Percentiles rank a stretch among this genome's conserved stretches.
These are phyloP conservation scores for Ptilodon capucinus DNA, from an alignment of 2,888 invertebrate species.

Conservation along the genomic window DNA sequence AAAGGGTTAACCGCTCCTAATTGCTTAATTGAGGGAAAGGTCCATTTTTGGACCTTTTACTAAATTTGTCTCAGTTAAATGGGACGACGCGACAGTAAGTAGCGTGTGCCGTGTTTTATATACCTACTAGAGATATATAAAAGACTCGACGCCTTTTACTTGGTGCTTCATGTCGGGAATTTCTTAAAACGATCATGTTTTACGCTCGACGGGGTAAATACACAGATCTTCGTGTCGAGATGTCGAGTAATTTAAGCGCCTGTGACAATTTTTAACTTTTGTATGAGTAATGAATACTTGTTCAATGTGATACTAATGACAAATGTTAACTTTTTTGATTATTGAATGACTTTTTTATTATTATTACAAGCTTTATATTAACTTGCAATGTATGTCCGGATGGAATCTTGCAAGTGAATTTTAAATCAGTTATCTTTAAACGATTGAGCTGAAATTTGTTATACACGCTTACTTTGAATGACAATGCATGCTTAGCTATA, in stretches of 20 bases:
- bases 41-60: conserved; percentile 49
- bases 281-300: too few species aligned
- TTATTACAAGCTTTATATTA: too few species aligned
- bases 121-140: conserved; percentile 6
- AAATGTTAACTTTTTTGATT: not conserved
- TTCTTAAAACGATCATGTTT: conserved; percentile 33
- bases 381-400: too few species aligned
- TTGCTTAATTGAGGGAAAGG: conserved; percentile 58
- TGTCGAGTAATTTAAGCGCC: conserved; percentile 1
- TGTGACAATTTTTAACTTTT: not conserved
- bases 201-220: conserved; percentile 11
- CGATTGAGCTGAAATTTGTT: too few species aligned
- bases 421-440: too few species aligned
- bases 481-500: too few species aligned
- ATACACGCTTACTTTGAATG: too few species aligned
- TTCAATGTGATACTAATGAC: not conserved
- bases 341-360: not conserved
- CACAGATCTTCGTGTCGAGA: conserved; percentile 1
- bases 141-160: conserved; percentile 5
- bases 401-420: too few species aligned
- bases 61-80: conserved; percentile 51
- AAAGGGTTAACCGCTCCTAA: conserved; percentile 51
- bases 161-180: conserved; percentile 18
- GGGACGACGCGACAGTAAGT: conserved; percentile 31
- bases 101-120: conserved; percentile 11